Base-by-base conservation (phyloP, 1,140 invertebrate genomes). In the Brachionus rubens region DNA sequence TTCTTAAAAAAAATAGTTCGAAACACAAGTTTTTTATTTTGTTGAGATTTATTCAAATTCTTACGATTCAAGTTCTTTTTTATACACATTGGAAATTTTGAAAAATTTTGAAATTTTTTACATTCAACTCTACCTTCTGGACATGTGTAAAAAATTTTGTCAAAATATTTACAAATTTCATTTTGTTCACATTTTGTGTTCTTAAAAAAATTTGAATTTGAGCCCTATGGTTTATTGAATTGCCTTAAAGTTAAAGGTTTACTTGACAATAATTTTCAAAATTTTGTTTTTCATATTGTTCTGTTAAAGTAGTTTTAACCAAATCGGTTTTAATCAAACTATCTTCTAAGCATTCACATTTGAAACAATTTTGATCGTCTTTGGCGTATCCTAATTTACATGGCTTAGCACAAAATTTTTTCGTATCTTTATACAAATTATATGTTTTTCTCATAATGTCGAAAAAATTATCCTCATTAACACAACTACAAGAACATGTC, bases 271-370 rank as follows among this genome's bases (percentile, higher is more conserved):
- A 43, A 24, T 41, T 65, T 43, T 65, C 59, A 43, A 65, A 65
- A 36, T 28, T 72, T 72, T 72, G n/a, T 33, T 50, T 30, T 24
- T 72, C 24, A 40, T 10, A 19, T n/a, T 36, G 0, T 36, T 48
- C 24, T 30, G 14, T 16, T 16, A 26, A 30, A 5, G 40, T 41
- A 46, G 67, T 41, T 1, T 48, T 52, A 41, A 50, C 19, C 2
- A 72, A 33, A 16, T 43, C 59, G 1, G 59, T 21, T 65, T 36
- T 65, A 4, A 19, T 43, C 2, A 65, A 21, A 43, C 19, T 48
- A 72, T 72, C 68, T 48, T 50, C 46, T 16, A 72, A 24, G 50
- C 68, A 72, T 72, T 72, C 21, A 72, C 68, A 72, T 16, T 50
- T 50, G 14, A 50, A 72, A 21, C 68, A 72, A 50, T 54, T 50